Conservation (phyloP, 2,888 invertebrate species). For the Poecilus cupreus region DNA sequence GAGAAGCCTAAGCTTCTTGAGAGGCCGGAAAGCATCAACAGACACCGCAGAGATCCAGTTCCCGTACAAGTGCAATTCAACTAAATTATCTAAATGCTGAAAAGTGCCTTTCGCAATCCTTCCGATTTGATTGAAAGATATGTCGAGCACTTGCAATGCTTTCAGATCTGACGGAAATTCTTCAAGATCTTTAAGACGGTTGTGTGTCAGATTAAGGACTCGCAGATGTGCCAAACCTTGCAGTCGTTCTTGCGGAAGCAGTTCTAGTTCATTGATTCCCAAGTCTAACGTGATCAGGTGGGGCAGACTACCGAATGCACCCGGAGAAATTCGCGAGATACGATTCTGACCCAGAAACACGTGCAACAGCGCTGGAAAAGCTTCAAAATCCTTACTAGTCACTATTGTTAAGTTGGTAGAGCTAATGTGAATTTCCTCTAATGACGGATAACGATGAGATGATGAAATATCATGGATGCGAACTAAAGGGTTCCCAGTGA, state of each 20-base stretch:
- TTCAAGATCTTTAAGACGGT: constrained; percentile 86
- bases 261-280: constrained; percentile 87
- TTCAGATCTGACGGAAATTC: constrained; percentile 87
- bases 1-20: constrained; percentile 84
- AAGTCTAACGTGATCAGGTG: constrained; percentile 87
- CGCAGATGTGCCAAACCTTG: constrained; percentile 85
- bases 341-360: constrained; percentile 84
- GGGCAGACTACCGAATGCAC: constrained; percentile 86
- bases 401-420: constrained; percentile 88
- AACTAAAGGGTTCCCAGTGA: constrained; percentile 87
- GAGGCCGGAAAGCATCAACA: constrained; percentile 84
- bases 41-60: constrained; percentile 89
- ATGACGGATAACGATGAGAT: constrained; percentile 82
- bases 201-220: constrained; percentile 88
- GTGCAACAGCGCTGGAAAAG: constrained; percentile 86
- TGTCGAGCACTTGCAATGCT: constrained; percentile 85
- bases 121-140: constrained; percentile 89
- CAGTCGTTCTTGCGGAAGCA: constrained; percentile 88
- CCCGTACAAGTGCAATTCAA: constrained; percentile 85
- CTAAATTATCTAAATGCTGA: constrained; percentile 83
- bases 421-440: constrained; percentile 88
- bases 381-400: constrained; percentile 89
- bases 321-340: constrained; percentile 87
- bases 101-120: constrained; percentile 86
- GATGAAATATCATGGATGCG: constrained; percentile 84